phyloP scores from a whole-genome alignment of 1,140 invertebrate genomes.

The Eurosta solidaginis region DNA sequence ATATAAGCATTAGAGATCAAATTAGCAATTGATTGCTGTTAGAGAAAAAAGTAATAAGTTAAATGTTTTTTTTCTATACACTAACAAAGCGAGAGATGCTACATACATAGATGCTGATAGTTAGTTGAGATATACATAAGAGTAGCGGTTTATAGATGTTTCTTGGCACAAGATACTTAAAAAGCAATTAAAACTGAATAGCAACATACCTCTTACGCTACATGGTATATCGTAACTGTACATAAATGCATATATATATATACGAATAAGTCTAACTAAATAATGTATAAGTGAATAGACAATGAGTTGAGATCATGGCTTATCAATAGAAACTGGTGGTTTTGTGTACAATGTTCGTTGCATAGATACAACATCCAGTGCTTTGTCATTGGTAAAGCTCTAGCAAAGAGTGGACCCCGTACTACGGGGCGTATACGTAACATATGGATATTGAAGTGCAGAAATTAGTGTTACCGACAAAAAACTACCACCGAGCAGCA shows the following conservation, averaged over 20 bases:
- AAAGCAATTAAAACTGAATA: constrained; percentile 20
- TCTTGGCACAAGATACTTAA: background rate
- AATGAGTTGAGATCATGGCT: background rate
- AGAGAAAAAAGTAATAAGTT: background rate
- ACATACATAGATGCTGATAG: background rate
- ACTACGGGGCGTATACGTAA: background rate
- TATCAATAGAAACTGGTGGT: background rate
- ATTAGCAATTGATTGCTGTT: background rate
- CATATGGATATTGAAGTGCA: background rate
- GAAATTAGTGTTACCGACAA: too few species aligned
- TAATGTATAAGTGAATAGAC: too few species aligned
- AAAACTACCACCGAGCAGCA: too few species aligned
- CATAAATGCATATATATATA: background rate
- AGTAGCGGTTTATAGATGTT: background rate
- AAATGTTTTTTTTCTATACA: background rate
- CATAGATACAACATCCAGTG: constrained; percentile 6
- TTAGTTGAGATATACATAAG: background rate
- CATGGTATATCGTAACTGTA: background rate
- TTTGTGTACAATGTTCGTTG: background rate
- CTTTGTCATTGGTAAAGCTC: background rate
- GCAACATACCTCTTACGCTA: background rate
- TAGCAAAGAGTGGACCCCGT: background rate
- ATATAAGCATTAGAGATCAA: background rate
- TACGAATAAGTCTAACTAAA: background rate
- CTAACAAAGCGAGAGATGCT: background rate